Conservation (phyloP, 2,113 vertebrate genomes). For the Chamaea fasciata region DNA sequence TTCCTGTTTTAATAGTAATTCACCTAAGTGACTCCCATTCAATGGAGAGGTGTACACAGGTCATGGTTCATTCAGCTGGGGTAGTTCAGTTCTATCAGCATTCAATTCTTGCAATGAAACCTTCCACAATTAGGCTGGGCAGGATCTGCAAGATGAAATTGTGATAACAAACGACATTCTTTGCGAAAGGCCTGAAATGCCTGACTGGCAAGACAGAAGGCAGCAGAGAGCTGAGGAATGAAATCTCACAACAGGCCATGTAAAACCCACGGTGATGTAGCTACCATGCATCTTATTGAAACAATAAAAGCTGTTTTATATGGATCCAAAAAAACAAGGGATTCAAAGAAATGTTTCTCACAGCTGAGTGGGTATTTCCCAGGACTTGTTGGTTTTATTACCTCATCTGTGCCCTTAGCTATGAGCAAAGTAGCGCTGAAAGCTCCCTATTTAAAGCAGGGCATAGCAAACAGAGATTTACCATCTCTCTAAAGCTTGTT, state of each 20-base stretch:
- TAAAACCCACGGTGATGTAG: neutral
- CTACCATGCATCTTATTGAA: neutral
- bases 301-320: conserved; percentile 13
- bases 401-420: conserved; percentile 37
- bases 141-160: neutral
- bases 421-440: conserved; percentile 22
- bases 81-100: neutral
- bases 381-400: conserved; percentile 54
- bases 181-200: neutral
- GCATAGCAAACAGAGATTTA: conserved; percentile 41
- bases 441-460: conserved; percentile 49
- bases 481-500: conserved; percentile 4
- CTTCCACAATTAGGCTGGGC: neutral
- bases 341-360: conserved; percentile 19
- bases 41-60: neutral
- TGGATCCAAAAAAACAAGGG: neutral
- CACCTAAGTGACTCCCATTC: neutral
- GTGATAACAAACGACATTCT: neutral
- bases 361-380: conserved; percentile 26
- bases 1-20: neutral
- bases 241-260: neutral
- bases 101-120: neutral
- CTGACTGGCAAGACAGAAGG: conserved; percentile 14
- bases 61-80: neutral
- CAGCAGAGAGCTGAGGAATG: neutral